These are phyloP conservation scores for Scytalopus superciliaris DNA, from an alignment of 2,113 vertebrate genomes.

Conservation along the genomic window DNA sequence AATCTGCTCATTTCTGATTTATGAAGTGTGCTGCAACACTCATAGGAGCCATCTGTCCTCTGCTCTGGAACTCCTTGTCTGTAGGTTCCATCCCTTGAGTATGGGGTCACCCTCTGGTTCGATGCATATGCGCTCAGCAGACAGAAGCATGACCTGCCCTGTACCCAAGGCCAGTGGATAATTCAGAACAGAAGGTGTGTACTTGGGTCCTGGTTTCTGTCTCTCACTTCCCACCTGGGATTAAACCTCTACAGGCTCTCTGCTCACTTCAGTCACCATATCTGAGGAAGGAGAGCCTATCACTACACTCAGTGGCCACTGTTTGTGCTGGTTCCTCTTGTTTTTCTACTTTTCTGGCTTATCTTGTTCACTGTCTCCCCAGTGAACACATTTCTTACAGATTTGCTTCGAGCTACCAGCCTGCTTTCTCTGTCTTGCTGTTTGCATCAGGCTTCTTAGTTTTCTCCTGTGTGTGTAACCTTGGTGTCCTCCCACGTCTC, in stretches of 20 bases:
- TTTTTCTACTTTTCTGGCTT: background rate
- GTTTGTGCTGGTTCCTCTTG: background rate
- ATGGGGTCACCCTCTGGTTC: slow-evolving; percentile 87
- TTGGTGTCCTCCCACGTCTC: slow-evolving; percentile 49
- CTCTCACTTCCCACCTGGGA: background rate
- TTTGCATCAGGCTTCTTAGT: slow-evolving; percentile 5
- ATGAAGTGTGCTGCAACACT: background rate
- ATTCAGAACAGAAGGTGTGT: slow-evolving; percentile 88
- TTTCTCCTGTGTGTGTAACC: slow-evolving; percentile 42
- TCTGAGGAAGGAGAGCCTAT: background rate
- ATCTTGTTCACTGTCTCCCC: background rate
- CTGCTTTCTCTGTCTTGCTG: background rate
- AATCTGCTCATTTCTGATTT: background rate
- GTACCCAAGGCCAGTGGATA: slow-evolving; percentile 90
- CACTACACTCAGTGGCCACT: no score
- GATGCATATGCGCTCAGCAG: slow-evolving; percentile 86
- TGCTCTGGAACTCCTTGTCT: background rate
- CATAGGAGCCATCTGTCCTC: background rate
- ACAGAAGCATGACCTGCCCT: slow-evolving; percentile 79
- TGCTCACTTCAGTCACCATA: background rate
- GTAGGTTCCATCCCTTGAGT: slow-evolving; percentile 81
- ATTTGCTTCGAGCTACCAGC: background rate
- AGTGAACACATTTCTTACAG: background rate
- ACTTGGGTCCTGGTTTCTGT: background rate
- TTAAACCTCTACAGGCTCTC: background rate